A percentile compares a stretch with the other conserved stretches of the same genome.
phyloP scores from a whole-genome alignment of 2,797 vertebrate genomes.

The Huso huso region DNA sequence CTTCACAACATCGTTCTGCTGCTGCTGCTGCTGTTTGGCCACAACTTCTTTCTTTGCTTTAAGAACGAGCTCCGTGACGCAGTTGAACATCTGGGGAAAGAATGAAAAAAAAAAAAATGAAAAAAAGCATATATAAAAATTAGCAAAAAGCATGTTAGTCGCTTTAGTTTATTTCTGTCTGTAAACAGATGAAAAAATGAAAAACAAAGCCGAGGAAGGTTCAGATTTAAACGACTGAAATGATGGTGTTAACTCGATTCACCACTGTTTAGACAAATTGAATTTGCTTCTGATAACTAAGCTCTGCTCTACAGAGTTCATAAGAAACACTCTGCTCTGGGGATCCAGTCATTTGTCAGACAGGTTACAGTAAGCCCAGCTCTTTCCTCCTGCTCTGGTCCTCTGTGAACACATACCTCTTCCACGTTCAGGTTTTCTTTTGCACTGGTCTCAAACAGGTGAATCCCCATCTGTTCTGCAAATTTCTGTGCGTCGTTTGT shows the following conservation, averaged over 20 bases:
- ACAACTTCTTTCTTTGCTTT: conserved; percentile 94
- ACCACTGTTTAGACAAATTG: too few species aligned
- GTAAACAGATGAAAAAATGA: not conserved
- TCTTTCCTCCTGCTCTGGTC: not conserved
- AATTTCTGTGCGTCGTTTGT: conserved; percentile 96
- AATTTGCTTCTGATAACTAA: too few species aligned
- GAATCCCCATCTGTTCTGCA: conserved; percentile 97
- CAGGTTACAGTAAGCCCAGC: not conserved
- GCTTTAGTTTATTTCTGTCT: too few species aligned
- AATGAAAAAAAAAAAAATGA: conserved; percentile 6
- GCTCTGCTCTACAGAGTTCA: too few species aligned
- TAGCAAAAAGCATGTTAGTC: too few species aligned
- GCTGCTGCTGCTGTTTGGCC: conserved; percentile 94
- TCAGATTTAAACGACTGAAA: too few species aligned
- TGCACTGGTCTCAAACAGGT: conserved; percentile 94
- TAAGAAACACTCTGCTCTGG: too few species aligned
- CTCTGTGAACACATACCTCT: conserved; percentile 63
- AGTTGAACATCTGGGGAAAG: conserved; percentile 91
- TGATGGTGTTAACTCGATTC: too few species aligned
- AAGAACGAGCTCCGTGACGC: conserved; percentile 96
- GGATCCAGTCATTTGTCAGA: not conserved
- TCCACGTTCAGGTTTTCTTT: conserved; percentile 98
- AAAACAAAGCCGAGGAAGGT: not conserved
- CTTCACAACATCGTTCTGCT: conserved; percentile 96
- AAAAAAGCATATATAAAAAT: too few species aligned